A percentile compares a stretch with the other conserved stretches of the same genome.
phyloP scores from a whole-genome alignment of 2,113 vertebrate species.

The Elaphurus davidianus region DNA sequence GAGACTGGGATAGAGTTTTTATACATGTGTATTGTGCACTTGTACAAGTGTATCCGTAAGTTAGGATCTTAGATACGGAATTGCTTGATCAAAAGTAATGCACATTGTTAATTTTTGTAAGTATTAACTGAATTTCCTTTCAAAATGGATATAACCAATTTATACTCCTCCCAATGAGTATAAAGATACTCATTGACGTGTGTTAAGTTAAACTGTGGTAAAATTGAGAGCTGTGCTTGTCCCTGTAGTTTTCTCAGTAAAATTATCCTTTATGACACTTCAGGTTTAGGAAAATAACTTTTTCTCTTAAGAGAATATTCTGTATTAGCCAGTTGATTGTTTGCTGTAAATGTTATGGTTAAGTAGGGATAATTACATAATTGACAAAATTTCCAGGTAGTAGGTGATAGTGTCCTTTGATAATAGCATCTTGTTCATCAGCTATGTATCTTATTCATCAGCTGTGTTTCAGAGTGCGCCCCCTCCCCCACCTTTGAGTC shows the following conservation, averaged over 20 bases:
- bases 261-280: not conserved
- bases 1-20: not conserved
- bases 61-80: not conserved
- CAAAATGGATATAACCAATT: not conserved
- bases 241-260: not conserved
- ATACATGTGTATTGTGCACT: not conserved
- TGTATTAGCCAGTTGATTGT: not conserved
- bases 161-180: not conserved
- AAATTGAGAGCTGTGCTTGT: not conserved
- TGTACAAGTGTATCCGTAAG: not conserved
- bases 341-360: slow-evolving; percentile 18
- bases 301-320: not conserved
- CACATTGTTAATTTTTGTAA: not conserved
- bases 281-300: not conserved
- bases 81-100: slow-evolving; percentile 15
- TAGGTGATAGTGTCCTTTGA: not conserved
- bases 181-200: not conserved
- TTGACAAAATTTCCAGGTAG: not conserved
- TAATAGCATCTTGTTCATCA: not conserved
- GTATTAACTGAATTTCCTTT: slow-evolving; percentile 18
- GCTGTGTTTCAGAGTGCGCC: not conserved
- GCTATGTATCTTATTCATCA: not conserved
- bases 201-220: not conserved
- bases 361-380: not conserved
- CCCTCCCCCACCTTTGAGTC: not conserved